Evolutionary conservation across 2,888 invertebrate genomes (phyloP), one percentile per base, ranked within the genome.

Genomic region (Meiosimyza decipiens): DNA sequence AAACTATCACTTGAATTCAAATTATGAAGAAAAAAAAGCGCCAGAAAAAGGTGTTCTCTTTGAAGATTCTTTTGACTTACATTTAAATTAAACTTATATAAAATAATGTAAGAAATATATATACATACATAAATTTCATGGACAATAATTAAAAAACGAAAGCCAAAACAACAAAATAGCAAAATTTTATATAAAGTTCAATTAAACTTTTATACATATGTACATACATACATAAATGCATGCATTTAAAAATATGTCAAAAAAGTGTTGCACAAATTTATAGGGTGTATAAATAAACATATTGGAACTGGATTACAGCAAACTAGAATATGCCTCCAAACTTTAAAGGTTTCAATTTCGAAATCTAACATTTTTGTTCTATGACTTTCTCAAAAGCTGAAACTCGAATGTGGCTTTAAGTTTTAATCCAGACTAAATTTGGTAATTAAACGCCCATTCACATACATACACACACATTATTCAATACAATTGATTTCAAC

Each of bases 141-240:
- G 83, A 83, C 83, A 83, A 82, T 83, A 82, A 82, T 80, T 79
- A 63, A 71, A 60, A 52, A 28, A 66, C 22, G 62, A 50, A 72
- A 50, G 57, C 50, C n/a, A 22, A 72, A 51, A 55, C 59, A 70
- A 54, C 13, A 60, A 73, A 28, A 67, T 40, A 71, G 49, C 62
- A 51, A 71, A 71, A 57, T 64, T 68, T 64, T 71, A 62, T 54
- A 50, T 40, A 57, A 49, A 28, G 28, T 28, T 71, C 15, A 59
- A 6, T 59, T 49, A 63, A 18, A 62, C n/a, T 62, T 13, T 22
- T 62, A 62, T 28, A 15, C 0, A 16, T 50, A 16, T 7, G 28
- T 22, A 59, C 13, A 7, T 9, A 16, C 22, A 22, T 22, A 62
- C 6, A 3, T 62, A 62, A 47, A 62, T 18, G 15, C 2, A 15